Base-by-base conservation (phyloP, 2,113 vertebrate species). In the Hippocampus barbouri region DNA sequence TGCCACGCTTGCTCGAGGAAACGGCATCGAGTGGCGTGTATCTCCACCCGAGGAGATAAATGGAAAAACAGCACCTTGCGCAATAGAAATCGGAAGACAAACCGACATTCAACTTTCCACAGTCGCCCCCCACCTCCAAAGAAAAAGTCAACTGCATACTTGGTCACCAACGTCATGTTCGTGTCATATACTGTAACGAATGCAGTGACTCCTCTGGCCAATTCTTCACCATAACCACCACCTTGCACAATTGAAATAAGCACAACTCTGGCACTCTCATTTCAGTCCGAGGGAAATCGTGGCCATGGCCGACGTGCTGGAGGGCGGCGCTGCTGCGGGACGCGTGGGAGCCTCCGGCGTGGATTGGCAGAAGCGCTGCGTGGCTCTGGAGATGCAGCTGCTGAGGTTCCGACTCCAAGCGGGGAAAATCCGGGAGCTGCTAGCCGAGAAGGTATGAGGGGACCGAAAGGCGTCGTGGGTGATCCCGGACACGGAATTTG, bases 381-480 rank as follows among this genome's bases (percentile, higher is more conserved):
- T 94, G 5, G 85, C 86, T 0, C 78, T 96, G 83, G 94, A 96
- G 85, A 92, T 93, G 75, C 95, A 96, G 89, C 93, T 96, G 85
- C 93, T 95, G 86, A 92, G 92, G 86, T 96, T 96, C 85, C 91
- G 93, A 67, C 90, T 96, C 25, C 95, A 96, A 85, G 95, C 95
- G 21, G 92, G 94, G 78, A 96, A 95, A 86, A 95, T 96, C 79
- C 90, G 94, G 53, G 93, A 95, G 79, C 90, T 96, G 73, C 89
- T 96, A 84, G 94, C 93, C 59, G 94, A 96, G 79, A 96, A 95
- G 93, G 95, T 96, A 83, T 88, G 90, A n/a, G 6, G 23, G 41
- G 41, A 43, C 69, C 41, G 66, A 21, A 68, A 38, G 66, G 14
- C 23, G 2, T 62, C 30, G 14, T 5, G 47, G 47, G 14, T 49